These are phyloP conservation scores for Gymnocephalus cernua DNA, from an alignment of 2,113 vertebrate species.

Conservation along the genomic window DNA sequence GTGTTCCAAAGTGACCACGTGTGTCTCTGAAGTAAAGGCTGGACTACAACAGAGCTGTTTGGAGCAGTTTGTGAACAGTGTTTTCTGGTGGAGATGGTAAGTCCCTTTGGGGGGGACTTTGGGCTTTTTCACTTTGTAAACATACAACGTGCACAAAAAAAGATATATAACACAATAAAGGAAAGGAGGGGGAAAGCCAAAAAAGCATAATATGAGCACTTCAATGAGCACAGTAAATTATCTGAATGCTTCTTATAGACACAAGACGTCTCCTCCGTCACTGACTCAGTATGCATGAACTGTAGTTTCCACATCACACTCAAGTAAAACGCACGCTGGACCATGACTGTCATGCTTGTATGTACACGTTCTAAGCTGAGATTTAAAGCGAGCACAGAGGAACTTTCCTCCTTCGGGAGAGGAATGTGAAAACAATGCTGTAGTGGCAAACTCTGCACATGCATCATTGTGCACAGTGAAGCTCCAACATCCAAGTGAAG, in stretches of 20 bases:
- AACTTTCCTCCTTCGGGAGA: not conserved
- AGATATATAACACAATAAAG: too few species aligned
- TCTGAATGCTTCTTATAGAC: not conserved
- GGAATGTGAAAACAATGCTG: not conserved
- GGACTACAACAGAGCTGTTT: too few species aligned
- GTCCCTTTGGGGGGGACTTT: too few species aligned
- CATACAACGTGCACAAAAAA: too few species aligned
- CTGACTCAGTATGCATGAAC: not conserved
- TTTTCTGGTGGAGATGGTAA: too few species aligned
- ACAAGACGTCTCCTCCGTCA: not conserved
- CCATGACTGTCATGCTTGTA: not conserved
- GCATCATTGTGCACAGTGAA: not conserved
- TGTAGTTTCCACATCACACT: not conserved
- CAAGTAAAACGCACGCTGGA: too few species aligned
- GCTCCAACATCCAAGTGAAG: not conserved
- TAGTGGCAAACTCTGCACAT: not conserved
- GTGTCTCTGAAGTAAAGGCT: too few species aligned
- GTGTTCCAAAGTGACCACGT: too few species aligned
- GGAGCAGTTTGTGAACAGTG: too few species aligned
- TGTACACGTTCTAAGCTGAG: not conserved
- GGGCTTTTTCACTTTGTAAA: too few species aligned
- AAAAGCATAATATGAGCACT: too few species aligned
- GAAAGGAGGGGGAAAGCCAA: too few species aligned
- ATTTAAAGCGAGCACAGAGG: not conserved
- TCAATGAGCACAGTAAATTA: not conserved